Base-by-base conservation (phyloP, 2,113 vertebrate genomes). In the Ovibos moschatus region DNA sequence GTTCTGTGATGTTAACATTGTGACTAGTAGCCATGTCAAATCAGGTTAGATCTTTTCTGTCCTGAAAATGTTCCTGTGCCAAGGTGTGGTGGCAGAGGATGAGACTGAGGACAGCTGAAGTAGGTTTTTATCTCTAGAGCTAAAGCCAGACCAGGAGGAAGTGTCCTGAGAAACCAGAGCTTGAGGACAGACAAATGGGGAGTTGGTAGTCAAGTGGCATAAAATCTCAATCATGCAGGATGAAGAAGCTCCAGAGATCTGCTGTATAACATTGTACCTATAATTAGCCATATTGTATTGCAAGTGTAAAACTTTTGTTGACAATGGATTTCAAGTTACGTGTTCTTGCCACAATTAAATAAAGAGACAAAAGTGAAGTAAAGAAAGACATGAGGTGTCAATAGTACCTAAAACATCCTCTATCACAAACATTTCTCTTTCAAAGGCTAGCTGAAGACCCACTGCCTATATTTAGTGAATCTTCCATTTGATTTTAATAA, bases 1-100 rank as follows among this genome's bases (percentile, higher is more conserved):
- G 71, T 87, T 57, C 81, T 94, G 81, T 81, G 93, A 74, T 82
- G 84, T 83, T 94, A 94, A 95, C 94, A 57, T 94, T 91, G 85
- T 97, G 51, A 12, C 2, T 1, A 12, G 27, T 9, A 74, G 83
- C 89, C 94, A 84, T 88, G 74, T 97, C 96, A 96, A 92, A 84
- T 86, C 0, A 27, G 27, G 36, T 64, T 74, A 89, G 45, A 55
- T 5, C 2, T 93, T 95, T 74, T 30, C 50, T 83, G 15, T 36
- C 33, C 28, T 9, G 13, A 43, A 92, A 74, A 19, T 92, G 3
- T 67, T 51, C 21, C 5, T 8, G 1, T 14, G 2, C 28, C 55
- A 71, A 28, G 13, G 40, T 1, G 7, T 25, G 33, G 17, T 91
- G 13, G 7, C 1, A 33, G 51, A 85, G 15, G 36, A 23, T 5